Conservation (phyloP, 2,113 vertebrate species). For the Motacilla alba region DNA sequence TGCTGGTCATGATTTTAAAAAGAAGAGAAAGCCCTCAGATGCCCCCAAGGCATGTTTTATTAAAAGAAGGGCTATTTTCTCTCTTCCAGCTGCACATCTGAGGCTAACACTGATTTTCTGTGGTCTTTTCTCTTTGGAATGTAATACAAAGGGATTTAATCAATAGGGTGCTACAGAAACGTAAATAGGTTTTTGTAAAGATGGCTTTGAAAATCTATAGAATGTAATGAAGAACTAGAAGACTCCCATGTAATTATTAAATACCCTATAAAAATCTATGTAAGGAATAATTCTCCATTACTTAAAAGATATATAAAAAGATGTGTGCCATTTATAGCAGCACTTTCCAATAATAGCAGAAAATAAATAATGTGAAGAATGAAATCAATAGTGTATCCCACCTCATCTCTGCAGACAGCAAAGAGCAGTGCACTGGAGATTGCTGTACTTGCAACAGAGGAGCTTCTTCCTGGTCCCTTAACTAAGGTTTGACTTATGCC, state of each 20-base stretch:
- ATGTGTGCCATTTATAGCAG: not conserved
- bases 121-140: not conserved
- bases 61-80: slow-evolving; percentile 17
- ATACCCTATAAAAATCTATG: not conserved
- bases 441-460: not conserved
- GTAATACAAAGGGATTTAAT: slow-evolving; percentile 8
- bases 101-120: slow-evolving; percentile 13
- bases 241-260: not conserved
- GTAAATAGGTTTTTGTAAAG: not conserved
- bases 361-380: not conserved
- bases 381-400: not conserved
- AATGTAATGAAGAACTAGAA: not conserved
- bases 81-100: not conserved
- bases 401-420: not conserved
- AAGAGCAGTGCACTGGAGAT: not conserved
- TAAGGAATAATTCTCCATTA: not conserved
- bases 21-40: not conserved
- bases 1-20: not conserved
- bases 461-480: not conserved
- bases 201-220: slow-evolving; percentile 10
- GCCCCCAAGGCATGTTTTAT: not conserved
- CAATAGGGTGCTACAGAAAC: not conserved
- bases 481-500: not conserved
- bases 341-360: not conserved
- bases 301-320: not conserved